phyloP scores from a whole-genome alignment of 2,797 vertebrate genomes.

The Enteromius paludinosus region DNA sequence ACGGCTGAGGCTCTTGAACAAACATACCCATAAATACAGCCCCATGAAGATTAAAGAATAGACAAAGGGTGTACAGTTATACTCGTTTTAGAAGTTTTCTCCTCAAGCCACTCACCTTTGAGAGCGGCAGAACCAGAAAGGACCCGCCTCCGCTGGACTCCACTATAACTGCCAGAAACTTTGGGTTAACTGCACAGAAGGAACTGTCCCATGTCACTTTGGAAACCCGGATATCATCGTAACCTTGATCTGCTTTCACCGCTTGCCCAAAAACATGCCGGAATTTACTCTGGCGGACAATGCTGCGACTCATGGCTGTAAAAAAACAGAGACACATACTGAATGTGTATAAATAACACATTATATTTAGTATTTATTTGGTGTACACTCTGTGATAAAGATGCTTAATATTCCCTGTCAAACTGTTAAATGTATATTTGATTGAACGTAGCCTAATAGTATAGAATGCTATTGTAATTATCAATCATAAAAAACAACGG shows the following conservation, averaged over 20 bases:
- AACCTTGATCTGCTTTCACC: conserved; percentile 93
- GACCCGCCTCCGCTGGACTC: conserved; percentile 95
- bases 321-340: conserved; percentile 22
- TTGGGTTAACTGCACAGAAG: conserved; percentile 97
- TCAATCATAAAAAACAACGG: not conserved
- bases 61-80: not conserved
- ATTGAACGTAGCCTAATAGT: not conserved
- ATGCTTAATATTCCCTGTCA: not conserved
- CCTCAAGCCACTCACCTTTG: conserved; percentile 80
- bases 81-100: not conserved
- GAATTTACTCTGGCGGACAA: conserved; percentile 98
- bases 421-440: not conserved
- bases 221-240: conserved; percentile 98
- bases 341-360: not conserved
- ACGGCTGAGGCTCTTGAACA: conserved; percentile 12
- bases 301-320: conserved; percentile 94
- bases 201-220: conserved; percentile 99
- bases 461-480: not conserved
- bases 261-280: conserved; percentile 96
- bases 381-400: not conserved
- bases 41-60: not conserved
- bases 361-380: not conserved
- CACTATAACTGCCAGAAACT: conserved; percentile 96
- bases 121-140: conserved; percentile 90
- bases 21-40: conserved; percentile 21